These are phyloP conservation scores for Microtus agrestis DNA, from an alignment of 2,797 vertebrate genomes.

Conservation along the genomic window DNA sequence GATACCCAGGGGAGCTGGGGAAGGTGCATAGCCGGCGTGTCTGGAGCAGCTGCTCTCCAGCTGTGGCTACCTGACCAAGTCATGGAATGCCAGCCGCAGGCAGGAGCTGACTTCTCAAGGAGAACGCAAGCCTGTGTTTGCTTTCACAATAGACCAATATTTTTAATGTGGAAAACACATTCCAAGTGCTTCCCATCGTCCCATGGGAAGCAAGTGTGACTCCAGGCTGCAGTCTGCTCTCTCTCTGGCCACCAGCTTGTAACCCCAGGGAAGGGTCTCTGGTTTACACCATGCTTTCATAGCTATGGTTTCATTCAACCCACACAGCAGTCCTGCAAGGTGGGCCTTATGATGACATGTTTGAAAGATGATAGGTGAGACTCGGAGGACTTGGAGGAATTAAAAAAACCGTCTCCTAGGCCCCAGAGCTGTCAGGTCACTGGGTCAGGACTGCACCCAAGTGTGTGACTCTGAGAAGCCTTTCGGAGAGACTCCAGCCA, in stretches of 20 bases:
- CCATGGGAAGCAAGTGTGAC: not conserved
- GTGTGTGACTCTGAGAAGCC: not conserved
- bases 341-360: not conserved
- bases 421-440: not conserved
- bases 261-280: not conserved
- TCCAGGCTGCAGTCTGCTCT: not conserved
- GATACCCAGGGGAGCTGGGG: not conserved
- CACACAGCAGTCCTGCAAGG: not conserved
- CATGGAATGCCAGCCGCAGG: fast-evolving
- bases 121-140: not conserved
- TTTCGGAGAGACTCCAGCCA: not conserved
- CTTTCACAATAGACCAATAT: not conserved
- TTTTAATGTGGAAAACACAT: not conserved
- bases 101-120: slow-evolving; percentile 7
- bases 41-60: not conserved
- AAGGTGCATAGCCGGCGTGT: not conserved
- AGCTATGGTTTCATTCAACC: not conserved
- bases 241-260: not conserved
- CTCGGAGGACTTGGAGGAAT: not conserved
- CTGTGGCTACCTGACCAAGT: not conserved
- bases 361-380: not conserved
- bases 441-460: not conserved
- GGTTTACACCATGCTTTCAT: not conserved
- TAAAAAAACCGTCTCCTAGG: not conserved
- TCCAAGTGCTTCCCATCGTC: not conserved